Evolutionary conservation across 2,888 invertebrate genomes (phyloP).

Genomic region (Coleophora deauratella): DNA sequence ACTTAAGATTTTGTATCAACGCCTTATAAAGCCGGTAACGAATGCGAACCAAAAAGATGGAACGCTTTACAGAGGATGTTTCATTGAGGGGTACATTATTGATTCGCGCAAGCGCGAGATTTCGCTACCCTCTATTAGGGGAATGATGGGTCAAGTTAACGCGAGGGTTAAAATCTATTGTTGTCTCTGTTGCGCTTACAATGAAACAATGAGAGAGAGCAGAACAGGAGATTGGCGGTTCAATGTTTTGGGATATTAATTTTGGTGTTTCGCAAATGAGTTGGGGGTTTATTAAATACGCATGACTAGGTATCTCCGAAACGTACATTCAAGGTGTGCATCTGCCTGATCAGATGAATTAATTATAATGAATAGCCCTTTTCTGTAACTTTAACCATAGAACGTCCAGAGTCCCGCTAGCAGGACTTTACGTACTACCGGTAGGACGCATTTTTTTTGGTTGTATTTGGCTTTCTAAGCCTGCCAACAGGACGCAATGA

Average conservation of each 20-base stretch:
- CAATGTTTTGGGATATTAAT: not conserved
- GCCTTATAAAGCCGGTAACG: constrained; percentile 24
- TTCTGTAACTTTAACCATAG: no score
- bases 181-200: constrained; percentile 22
- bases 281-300: no score
- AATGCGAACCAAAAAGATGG: constrained; percentile 6
- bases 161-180: constrained; percentile 13
- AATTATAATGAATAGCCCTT: no score
- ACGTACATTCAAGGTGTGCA: not conserved
- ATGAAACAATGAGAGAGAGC: not conserved
- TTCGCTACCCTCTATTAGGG: constrained; percentile 40
- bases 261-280: not conserved
- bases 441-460: no score
- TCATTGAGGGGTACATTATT: constrained; percentile 39
- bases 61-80: constrained; percentile 6
- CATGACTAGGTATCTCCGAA: not conserved
- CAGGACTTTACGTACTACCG: no score
- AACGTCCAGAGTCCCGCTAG: no score
- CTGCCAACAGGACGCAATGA: no score
- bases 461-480: no score
- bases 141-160: constrained; percentile 22
- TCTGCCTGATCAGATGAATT: no score
- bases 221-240: not conserved
- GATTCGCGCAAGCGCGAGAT: constrained; percentile 65
- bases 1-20: not conserved